Evolutionary conservation across 2,797 vertebrate genomes (phyloP).

Genomic region (Hephaestus fuliginosus): DNA sequence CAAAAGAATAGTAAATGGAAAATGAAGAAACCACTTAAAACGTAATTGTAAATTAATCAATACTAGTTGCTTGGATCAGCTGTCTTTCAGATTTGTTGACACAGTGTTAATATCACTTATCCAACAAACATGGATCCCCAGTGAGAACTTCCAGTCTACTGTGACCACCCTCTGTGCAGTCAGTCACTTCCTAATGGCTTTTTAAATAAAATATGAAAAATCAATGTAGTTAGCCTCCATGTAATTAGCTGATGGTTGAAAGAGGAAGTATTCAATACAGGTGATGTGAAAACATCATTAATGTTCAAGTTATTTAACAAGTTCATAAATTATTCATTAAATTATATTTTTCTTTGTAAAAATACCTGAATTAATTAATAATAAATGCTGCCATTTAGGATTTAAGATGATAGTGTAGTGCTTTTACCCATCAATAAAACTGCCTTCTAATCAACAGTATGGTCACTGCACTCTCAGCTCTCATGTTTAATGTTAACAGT

Average conservation of each 20-base stretch:
- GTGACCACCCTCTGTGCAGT: slow-evolving; percentile 35
- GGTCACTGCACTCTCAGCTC: not conserved
- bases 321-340: slow-evolving; percentile 14
- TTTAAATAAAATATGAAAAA: slow-evolving; percentile 36
- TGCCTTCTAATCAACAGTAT: not conserved
- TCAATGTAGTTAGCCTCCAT: slow-evolving; percentile 27
- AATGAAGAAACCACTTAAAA: not conserved
- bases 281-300: slow-evolving; percentile 5
- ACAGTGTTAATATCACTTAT: slow-evolving; percentile 26
- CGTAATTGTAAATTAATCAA: slow-evolving; percentile 2
- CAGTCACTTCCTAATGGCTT: slow-evolving; percentile 3
- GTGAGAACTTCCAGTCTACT: slow-evolving; percentile 19
- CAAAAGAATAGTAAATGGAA: not conserved
- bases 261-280: not conserved
- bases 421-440: not conserved
- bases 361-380: not conserved
- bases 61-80: not conserved
- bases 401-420: not conserved
- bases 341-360: not conserved
- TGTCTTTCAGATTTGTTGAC: slow-evolving; percentile 5
- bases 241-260: slow-evolving; percentile 12
- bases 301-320: not conserved
- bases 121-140: slow-evolving; percentile 38
- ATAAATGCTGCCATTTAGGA: not conserved
- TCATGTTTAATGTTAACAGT: not conserved